phyloP scores from a whole-genome alignment of 2,113 vertebrate species.

The Leuciscus idus region DNA sequence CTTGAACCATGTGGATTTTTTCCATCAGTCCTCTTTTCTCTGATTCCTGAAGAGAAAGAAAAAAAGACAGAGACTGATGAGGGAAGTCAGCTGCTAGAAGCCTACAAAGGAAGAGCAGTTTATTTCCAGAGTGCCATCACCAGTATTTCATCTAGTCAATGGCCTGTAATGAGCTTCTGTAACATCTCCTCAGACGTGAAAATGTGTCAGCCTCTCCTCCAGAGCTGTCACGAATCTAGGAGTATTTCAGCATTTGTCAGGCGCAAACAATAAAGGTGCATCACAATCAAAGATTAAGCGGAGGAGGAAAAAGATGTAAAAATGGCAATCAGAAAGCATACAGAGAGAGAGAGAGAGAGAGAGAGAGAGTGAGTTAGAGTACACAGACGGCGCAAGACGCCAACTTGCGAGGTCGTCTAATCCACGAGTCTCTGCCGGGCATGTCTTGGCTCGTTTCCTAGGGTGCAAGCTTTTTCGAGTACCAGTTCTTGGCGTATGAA shows the following conservation, averaged over 20 bases:
- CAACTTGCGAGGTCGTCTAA: slow-evolving; percentile 60
- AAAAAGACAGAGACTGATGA: slow-evolving; percentile 68
- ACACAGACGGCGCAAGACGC: slow-evolving; percentile 44
- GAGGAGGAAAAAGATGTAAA: slow-evolving; percentile 72
- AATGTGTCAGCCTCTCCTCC: slow-evolving; percentile 69
- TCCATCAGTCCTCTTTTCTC: slow-evolving; percentile 93
- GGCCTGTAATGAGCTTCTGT: slow-evolving; percentile 72
- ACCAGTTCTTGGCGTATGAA: slow-evolving; percentile 48
- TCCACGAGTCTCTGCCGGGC: slow-evolving; percentile 57
- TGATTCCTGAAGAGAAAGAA: slow-evolving; percentile 78
- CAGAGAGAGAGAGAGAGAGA: slow-evolving; percentile 48
- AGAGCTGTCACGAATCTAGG: slow-evolving; percentile 63
- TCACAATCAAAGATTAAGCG: slow-evolving; percentile 75
- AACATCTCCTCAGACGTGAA: slow-evolving; percentile 71
- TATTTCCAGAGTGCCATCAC: slow-evolving; percentile 70
- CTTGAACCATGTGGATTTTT: slow-evolving; percentile 96
- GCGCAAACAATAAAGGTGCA: slow-evolving; percentile 70
- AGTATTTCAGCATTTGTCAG: slow-evolving; percentile 74
- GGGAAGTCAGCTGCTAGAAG: slow-evolving; percentile 67
- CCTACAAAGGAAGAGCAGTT: slow-evolving; percentile 70
- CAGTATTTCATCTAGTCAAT: slow-evolving; percentile 78
- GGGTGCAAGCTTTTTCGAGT: slow-evolving; percentile 51
- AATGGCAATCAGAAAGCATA: slow-evolving; percentile 76
- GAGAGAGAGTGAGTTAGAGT: slow-evolving; percentile 34
- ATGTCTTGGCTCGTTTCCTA: slow-evolving; percentile 63